These are phyloP conservation scores for Amphimallon solstitiale DNA, from an alignment of 2,888 invertebrate genomes.

Conservation along the genomic window DNA sequence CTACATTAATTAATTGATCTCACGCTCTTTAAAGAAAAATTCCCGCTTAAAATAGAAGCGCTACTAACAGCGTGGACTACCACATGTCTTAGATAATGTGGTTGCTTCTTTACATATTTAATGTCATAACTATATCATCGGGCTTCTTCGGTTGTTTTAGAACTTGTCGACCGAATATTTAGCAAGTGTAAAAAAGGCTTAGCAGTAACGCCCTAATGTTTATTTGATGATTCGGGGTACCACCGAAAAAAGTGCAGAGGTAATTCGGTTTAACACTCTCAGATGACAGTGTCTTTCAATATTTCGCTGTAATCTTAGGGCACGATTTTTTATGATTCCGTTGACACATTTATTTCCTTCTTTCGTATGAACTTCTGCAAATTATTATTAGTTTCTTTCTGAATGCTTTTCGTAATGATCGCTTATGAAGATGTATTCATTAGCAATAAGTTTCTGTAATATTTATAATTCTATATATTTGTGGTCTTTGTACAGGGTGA, in stretches of 20 bases:
- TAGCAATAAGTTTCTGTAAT: too few species aligned
- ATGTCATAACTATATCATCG: slow-evolving; percentile 14
- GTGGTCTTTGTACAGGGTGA: too few species aligned
- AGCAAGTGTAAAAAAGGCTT: slow-evolving; percentile 29
- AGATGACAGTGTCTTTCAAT: neutral
- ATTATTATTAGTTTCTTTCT: too few species aligned
- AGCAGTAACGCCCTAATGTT: slow-evolving; percentile 33
- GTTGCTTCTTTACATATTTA: slow-evolving; percentile 21
- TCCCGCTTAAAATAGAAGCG: slow-evolving; percentile 29
- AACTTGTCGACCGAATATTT: slow-evolving; percentile 11
- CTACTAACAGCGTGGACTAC: slow-evolving; percentile 16
- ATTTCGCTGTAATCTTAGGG: too few species aligned
- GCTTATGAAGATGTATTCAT: too few species aligned
- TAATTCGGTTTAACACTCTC: slow-evolving; percentile 7
- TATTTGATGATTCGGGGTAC: slow-evolving; percentile 23
- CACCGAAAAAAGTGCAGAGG: slow-evolving; percentile 12
- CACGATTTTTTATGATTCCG: too few species aligned
- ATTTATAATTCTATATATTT: too few species aligned
- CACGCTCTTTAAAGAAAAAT: slow-evolving; percentile 1
- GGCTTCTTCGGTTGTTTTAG: slow-evolving; percentile 11
- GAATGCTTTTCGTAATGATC: too few species aligned
- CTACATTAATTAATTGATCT: slow-evolving; percentile 11
- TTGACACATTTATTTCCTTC: too few species aligned
- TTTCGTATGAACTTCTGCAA: too few species aligned
- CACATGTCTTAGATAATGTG: slow-evolving; percentile 29